Evolutionary conservation across 2,888 invertebrate species (phyloP).

Genomic region (Drosophila robusta): DNA sequence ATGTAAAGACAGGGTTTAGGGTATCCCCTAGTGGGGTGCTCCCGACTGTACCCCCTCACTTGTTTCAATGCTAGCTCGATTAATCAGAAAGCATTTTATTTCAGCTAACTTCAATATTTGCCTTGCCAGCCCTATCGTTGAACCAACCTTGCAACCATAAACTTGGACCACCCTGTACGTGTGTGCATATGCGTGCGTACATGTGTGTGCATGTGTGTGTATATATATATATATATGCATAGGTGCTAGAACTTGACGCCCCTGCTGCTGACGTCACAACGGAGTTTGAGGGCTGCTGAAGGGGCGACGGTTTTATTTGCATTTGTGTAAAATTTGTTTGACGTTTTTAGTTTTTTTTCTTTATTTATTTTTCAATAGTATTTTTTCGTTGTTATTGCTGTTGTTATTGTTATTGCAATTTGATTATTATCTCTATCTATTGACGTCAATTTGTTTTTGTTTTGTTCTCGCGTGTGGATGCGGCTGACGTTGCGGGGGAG

Average conservation of each 20-base stretch:
- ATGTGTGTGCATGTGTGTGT: background rate
- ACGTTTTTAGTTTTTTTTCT: slow-evolving; percentile 57
- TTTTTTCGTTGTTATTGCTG: slow-evolving; percentile 10
- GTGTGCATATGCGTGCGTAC: background rate
- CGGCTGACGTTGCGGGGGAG: slow-evolving; percentile 21
- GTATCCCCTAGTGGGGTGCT: no score
- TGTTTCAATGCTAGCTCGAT: background rate
- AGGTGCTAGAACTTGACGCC: slow-evolving; percentile 45
- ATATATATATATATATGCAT: background rate
- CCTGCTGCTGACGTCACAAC: slow-evolving; percentile 46
- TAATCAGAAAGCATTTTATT: slow-evolving; percentile 26
- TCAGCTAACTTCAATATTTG: slow-evolving; percentile 28
- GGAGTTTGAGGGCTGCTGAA: background rate
- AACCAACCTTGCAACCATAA: slow-evolving; percentile 50
- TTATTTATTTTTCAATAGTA: slow-evolving; percentile 23
- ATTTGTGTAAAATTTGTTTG: slow-evolving; percentile 61
- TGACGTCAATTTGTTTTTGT: slow-evolving; percentile 75
- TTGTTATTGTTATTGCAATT: slow-evolving; percentile 55
- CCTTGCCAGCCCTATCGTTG: slow-evolving; percentile 17
- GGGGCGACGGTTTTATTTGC: slow-evolving; percentile 44
- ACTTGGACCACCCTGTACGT: background rate
- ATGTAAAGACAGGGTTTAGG: no score
- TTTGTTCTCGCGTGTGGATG: slow-evolving; percentile 8
- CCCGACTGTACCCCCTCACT: no score
- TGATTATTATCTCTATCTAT: slow-evolving; percentile 66